These are phyloP conservation scores for Phrynocephalus versicolor DNA, from an alignment of 2,113 vertebrate species.

Conservation along the genomic window DNA sequence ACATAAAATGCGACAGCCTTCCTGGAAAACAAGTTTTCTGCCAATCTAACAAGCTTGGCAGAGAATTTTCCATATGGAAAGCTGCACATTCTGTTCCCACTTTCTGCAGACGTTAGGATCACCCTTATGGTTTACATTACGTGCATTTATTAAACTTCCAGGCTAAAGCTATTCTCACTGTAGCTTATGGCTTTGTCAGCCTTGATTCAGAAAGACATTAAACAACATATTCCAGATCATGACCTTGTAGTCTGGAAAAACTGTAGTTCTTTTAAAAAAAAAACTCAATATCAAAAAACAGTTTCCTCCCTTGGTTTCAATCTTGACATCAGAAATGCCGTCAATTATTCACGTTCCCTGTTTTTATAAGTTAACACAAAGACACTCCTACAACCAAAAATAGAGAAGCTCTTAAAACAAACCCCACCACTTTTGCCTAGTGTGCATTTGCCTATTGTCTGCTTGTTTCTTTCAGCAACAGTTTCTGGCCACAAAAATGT, in stretches of 20 bases:
- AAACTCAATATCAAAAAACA: neutral
- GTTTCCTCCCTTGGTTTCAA: neutral
- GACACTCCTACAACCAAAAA: neutral
- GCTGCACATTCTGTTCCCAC: neutral
- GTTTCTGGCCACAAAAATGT: neutral
- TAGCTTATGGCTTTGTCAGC: neutral
- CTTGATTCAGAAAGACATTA: neutral
- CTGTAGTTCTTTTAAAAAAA: neutral
- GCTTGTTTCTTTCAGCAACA: neutral
- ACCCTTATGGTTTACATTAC: neutral
- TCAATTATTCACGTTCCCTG: neutral
- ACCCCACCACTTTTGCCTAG: neutral
- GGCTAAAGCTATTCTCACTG: neutral
- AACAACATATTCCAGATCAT: neutral
- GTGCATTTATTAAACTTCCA: neutral
- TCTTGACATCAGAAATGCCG: neutral
- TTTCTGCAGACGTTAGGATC: constrained; percentile 1
- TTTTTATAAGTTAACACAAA: neutral
- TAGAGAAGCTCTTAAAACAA: neutral
- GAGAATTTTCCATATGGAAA: neutral
- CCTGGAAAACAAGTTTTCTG: neutral
- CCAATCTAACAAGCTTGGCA: neutral
- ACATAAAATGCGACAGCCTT: neutral
- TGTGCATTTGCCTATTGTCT: neutral
- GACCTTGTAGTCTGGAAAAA: neutral